These are phyloP conservation scores for Sceloporus undulatus DNA, from an alignment of 2,113 vertebrate species.

Conservation along the genomic window DNA sequence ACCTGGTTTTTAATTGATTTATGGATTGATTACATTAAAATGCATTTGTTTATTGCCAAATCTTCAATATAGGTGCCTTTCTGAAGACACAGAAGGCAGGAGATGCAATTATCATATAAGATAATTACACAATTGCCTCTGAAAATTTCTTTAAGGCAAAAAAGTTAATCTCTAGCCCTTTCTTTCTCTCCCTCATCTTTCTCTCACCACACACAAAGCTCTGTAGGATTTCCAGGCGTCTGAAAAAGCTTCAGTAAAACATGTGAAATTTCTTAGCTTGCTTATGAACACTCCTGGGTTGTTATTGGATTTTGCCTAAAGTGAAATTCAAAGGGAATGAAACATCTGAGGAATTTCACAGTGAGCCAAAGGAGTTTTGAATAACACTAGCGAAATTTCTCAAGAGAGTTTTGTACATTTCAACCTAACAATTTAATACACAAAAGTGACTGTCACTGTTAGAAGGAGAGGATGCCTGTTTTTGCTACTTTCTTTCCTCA, in stretches of 20 bases:
- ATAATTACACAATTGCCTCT: too few relatives aligned
- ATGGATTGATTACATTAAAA: not conserved
- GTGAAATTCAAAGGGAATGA: not conserved
- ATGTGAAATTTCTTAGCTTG: constrained; percentile 1
- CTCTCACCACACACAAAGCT: too few relatives aligned
- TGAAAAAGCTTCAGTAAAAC: not conserved
- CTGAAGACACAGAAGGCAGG: not conserved
- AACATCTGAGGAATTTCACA: not conserved
- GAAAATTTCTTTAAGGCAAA: not conserved
- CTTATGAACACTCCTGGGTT: not conserved
- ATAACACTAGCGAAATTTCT: not conserved
- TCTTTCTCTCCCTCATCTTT: not conserved
- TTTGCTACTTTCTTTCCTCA: not conserved
- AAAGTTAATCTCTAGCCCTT: too few relatives aligned
- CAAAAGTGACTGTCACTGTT: not conserved
- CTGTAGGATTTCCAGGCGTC: not conserved
- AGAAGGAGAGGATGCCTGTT: not conserved
- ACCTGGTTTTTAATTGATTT: not conserved
- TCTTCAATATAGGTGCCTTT: not conserved
- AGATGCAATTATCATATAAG: not conserved
- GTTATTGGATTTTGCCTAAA: not conserved
- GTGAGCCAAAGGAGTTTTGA: not conserved
- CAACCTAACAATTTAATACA: not conserved
- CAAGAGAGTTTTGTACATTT: not conserved
- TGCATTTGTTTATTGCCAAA: constrained; percentile 1